phyloP scores from a whole-genome alignment of 2,888 invertebrate genomes.

The Gymnosoma rotundatum region DNA sequence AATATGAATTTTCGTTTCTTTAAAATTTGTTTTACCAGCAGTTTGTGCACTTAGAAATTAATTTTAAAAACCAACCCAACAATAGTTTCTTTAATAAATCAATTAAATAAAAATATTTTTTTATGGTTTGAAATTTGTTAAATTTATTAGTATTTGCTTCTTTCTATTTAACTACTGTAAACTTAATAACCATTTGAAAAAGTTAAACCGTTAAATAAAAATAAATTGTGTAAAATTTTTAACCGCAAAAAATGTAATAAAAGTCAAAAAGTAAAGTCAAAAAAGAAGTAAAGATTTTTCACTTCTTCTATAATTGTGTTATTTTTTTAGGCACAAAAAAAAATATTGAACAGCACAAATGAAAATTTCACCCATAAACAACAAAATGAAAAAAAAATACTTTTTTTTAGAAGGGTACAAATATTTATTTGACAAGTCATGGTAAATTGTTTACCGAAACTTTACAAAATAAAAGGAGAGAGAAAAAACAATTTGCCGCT shows the following conservation, averaged over 20 bases:
- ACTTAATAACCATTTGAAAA: neutral
- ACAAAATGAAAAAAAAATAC: neutral
- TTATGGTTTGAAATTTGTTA: too few species aligned
- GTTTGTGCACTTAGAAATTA: too few species aligned
- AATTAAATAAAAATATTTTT: too few species aligned
- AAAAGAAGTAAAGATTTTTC: neutral
- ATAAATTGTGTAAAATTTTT: neutral
- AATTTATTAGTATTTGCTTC: neutral
- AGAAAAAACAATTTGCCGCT: conserved; percentile 29
- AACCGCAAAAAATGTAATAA: neutral
- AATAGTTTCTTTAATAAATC: too few species aligned
- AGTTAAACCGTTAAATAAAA: neutral
- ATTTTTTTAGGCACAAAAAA: neutral
- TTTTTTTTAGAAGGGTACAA: neutral
- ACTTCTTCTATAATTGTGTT: neutral
- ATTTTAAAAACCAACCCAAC: too few species aligned
- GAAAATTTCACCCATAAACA: neutral
- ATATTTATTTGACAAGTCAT: conserved; percentile 63
- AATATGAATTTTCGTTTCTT: too few species aligned
- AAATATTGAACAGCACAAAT: neutral
- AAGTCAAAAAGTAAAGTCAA: neutral
- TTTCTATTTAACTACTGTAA: neutral
- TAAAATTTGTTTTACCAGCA: too few species aligned
- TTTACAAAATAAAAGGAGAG: neutral
- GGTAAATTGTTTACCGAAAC: conserved; percentile 52